A percentile compares a stretch with the other conserved stretches of the same genome.
Conservation (phyloP, 2,113 vertebrate genomes). For the Gadus chalcogrammus region DNA sequence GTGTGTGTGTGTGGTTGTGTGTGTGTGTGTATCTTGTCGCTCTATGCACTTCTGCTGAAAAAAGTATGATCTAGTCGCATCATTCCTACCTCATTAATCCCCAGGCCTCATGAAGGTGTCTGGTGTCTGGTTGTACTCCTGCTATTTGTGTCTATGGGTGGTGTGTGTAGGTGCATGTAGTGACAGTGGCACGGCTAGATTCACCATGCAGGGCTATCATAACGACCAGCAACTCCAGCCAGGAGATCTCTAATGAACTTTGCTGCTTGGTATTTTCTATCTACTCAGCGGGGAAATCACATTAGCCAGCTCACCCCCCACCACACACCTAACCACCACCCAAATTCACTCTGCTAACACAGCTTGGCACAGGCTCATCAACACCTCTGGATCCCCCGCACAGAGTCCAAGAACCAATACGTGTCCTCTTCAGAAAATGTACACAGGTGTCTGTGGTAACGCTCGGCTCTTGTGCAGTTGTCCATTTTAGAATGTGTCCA, state of each 20-base stretch:
- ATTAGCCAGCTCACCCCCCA: slow-evolving; percentile 43
- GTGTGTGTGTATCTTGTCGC: not conserved
- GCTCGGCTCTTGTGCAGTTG: not conserved
- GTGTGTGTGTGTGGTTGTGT: slow-evolving; percentile 8
- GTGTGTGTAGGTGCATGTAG: not conserved
- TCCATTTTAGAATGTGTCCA: not conserved
- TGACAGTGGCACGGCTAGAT: slow-evolving; percentile 20
- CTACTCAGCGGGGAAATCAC: slow-evolving; percentile 60
- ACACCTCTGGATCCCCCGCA: slow-evolving; percentile 36
- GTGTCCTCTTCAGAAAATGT: not conserved
- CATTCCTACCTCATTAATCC: too few species aligned
- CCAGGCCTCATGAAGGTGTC: too few species aligned
- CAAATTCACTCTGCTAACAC: slow-evolving; percentile 36
- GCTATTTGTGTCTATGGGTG: not conserved
- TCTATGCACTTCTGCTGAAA: not conserved
- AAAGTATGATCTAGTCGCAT: too few species aligned
- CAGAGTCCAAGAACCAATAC: slow-evolving; percentile 14
- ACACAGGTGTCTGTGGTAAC: too few species aligned
- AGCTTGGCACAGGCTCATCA: slow-evolving; percentile 44
- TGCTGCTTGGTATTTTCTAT: slow-evolving; percentile 46
- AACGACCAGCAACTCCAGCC: slow-evolving; percentile 38
- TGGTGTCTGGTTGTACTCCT: too few species aligned
- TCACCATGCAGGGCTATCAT: slow-evolving; percentile 57
- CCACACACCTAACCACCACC: slow-evolving; percentile 12
- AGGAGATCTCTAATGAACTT: slow-evolving; percentile 64